phyloP scores from a whole-genome alignment of 1,140 invertebrate species.

The Stegodyphus dumicola region DNA sequence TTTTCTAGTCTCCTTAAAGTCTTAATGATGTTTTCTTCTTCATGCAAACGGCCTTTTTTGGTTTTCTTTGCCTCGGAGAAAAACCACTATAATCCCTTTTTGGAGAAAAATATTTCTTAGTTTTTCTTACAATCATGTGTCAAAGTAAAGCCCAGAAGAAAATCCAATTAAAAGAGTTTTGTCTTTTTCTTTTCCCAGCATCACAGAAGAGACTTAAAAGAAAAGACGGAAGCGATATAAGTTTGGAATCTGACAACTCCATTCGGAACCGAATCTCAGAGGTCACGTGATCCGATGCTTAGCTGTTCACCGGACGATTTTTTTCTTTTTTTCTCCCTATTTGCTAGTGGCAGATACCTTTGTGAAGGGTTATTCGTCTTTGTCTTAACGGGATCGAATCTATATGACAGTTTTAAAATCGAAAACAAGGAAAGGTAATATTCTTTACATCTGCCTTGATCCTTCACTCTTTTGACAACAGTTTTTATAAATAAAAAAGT shows the following conservation, averaged over 20 bases:
- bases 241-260: constrained; percentile 42
- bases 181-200: background rate
- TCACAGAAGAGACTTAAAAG: too few species aligned
- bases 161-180: constrained; percentile 42
- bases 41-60: background rate
- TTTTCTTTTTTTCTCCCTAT: too few species aligned
- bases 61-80: constrained; percentile 2
- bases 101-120: background rate
- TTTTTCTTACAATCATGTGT: constrained; percentile 9
- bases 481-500: too few species aligned
- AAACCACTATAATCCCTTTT: constrained; percentile 2
- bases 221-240: background rate
- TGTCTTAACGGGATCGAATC: too few species aligned
- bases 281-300: constrained; percentile 23
- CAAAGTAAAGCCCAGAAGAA: constrained; percentile 39
- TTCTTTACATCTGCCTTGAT: too few species aligned
- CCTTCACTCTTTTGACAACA: too few species aligned
- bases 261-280: constrained; percentile 20
- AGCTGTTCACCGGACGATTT: background rate
- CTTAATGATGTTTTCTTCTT: too few species aligned
- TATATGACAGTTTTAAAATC: too few species aligned
- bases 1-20: too few species aligned
- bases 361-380: too few species aligned
- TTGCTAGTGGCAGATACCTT: too few species aligned
- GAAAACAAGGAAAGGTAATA: too few species aligned